phyloP scores from a whole-genome alignment of 2,113 vertebrate genomes.

The Syngnathoides biaculeatus region DNA sequence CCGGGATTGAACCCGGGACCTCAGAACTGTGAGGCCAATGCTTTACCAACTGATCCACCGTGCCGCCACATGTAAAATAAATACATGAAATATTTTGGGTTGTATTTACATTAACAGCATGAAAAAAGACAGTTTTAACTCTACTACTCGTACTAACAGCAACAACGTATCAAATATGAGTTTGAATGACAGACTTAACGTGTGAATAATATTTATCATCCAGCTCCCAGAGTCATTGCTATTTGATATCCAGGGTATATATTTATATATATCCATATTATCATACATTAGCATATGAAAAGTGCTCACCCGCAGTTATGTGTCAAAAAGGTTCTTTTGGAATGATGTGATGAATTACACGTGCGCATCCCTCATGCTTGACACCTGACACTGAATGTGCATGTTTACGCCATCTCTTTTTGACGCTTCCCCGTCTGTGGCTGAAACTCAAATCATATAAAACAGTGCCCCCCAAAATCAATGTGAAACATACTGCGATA shows the following conservation, averaged over 20 bases:
- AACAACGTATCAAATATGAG: background rate
- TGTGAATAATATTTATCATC: background rate
- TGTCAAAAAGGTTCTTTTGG: background rate
- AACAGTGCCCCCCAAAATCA: background rate
- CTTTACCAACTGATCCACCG: too few species aligned
- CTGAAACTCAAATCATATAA: background rate
- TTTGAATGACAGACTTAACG: background rate
- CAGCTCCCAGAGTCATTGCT: background rate
- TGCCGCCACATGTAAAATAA: too few species aligned
- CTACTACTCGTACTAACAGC: too few species aligned
- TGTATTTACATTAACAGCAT: too few species aligned
- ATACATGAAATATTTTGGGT: too few species aligned
- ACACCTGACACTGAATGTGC: conserved; percentile 3
- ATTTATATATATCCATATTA: background rate
- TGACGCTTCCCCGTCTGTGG: background rate
- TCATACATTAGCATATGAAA: conserved; percentile 7
- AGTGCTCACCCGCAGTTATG: background rate
- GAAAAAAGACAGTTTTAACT: too few species aligned
- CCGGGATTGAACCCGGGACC: too few species aligned
- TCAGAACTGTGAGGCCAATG: too few species aligned
- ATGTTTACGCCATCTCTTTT: background rate
- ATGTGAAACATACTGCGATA: too few species aligned
- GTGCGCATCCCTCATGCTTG: background rate
- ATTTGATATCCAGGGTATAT: background rate
- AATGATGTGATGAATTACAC: background rate